Base-by-base conservation (phyloP, 2,888 invertebrate genomes). In the Drosophila paranaensis region DNA sequence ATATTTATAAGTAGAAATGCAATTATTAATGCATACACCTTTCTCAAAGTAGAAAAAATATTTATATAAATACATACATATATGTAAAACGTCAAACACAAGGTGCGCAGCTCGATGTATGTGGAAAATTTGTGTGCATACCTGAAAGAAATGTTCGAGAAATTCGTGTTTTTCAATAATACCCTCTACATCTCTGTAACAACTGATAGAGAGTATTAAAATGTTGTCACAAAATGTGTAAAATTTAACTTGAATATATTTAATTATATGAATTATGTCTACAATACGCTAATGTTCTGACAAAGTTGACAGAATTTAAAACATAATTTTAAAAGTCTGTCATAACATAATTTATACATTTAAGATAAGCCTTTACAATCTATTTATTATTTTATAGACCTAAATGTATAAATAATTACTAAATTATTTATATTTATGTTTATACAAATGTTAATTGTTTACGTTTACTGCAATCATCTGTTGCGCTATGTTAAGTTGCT, bases 1-100 rank as follows among this genome's bases (percentile, higher is more conserved):
- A 84, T 89, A 85, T 86, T 83, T 87, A 75, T 83, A 87, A 63
- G 66, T 73, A 60, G 66, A 83, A 80, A 80, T 79, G 81, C 79
- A 79, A 79, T 78, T 79, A 75, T 67, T 78, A 79, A 75, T 79
- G 79, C 79, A 79, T 55, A 69, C 79, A 71, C 67, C 74, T 79
- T 80, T 56, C 39, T 56, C 3, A 57, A 66, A 60, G 55, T 45
- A 56, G n/a, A 57, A 56, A 37, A 39, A 11, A 56, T 53, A 46
- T 37, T 25, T 53, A n/a, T 63, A 50, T 64, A 46, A n/a, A 57
- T 25, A 43, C 50, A 57, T 25, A 43, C 50, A 50, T 39, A 58
- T 55, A 42, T 37, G 37, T 66, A 20, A 48, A 67, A 27, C 66
- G 53, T 66, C 45, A 62, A 60, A 25, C 61, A 53, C 77, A 80